phyloP scores from a whole-genome alignment of 2,888 invertebrate species.

The Scaptomyza flava region DNA sequence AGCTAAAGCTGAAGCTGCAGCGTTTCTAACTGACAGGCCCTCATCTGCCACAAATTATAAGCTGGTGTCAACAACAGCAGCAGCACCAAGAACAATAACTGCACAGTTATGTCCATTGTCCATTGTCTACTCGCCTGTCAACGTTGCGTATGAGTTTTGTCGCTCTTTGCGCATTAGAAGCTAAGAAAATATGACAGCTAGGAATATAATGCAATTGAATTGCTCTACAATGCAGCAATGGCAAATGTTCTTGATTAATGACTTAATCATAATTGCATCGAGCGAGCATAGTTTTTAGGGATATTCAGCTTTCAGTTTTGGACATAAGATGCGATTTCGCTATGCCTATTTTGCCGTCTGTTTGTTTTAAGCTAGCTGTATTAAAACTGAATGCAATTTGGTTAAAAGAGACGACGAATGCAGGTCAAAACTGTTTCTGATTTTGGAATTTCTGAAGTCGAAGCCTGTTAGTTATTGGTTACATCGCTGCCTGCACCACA shows the following conservation, averaged over 20 bases:
- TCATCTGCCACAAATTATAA: slow-evolving; percentile 30
- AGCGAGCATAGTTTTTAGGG: too few species aligned
- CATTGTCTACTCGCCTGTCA: slow-evolving; percentile 25
- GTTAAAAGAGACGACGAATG: neutral
- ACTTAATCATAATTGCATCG: too few species aligned
- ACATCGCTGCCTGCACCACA: neutral
- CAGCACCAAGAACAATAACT: neutral
- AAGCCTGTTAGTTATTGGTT: neutral
- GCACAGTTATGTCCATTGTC: neutral
- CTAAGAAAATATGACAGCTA: neutral
- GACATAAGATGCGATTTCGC: too few species aligned
- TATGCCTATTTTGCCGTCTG: too few species aligned
- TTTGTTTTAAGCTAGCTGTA: neutral
- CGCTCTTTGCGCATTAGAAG: slow-evolving; percentile 4
- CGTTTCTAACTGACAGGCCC: slow-evolving; percentile 16
- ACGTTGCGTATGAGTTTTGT: slow-evolving; percentile 15
- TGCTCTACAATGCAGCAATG: neutral
- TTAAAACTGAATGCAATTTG: neutral
- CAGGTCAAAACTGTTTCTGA: neutral
- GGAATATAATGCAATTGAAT: neutral
- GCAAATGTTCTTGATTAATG: neutral
- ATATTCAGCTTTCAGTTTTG: neutral
- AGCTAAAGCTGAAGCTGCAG: neutral
- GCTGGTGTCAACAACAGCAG: slow-evolving; percentile 34
- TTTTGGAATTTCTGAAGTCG: neutral